Conservation (phyloP, 2,113 vertebrate species). For the Cyprinus carpio region DNA sequence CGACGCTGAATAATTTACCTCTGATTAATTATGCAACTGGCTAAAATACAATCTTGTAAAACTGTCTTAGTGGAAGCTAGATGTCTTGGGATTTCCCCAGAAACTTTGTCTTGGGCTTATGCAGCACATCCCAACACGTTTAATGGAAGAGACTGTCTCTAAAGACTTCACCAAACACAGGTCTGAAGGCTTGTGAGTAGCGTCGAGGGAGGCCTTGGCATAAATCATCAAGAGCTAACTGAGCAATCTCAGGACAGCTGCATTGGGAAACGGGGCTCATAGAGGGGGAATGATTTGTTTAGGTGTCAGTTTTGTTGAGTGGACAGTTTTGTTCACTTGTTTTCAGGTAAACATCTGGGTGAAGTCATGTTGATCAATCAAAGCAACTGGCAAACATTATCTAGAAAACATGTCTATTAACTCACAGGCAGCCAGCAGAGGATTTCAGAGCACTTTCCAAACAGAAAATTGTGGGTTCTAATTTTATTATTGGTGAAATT, state of each 20-base stretch:
- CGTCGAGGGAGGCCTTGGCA: conserved; percentile 16
- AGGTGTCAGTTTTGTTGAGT: conserved; percentile 10
- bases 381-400: neutral
- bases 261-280: neutral
- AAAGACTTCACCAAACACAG: conserved; percentile 24
- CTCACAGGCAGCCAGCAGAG: neutral
- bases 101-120: conserved; percentile 8
- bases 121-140: conserved; percentile 27
- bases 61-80: neutral
- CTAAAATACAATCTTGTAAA: neutral
- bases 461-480: conserved; percentile 5
- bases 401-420: conserved; percentile 8
- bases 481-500: conserved; percentile 43
- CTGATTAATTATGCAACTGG: neutral
- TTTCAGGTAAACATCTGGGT: conserved; percentile 37
- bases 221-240: conserved; percentile 3
- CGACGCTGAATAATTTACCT: neutral
- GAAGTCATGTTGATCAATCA: conserved; percentile 48
- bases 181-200: conserved; percentile 41
- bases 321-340: neutral
- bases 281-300: conserved; percentile 10
- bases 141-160: conserved; percentile 20
- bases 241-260: conserved; percentile 6
- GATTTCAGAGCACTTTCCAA: neutral
- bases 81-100: neutral